Evolutionary conservation across 1,140 invertebrate species (phyloP).

Genomic region (Drosophila elegans): DNA sequence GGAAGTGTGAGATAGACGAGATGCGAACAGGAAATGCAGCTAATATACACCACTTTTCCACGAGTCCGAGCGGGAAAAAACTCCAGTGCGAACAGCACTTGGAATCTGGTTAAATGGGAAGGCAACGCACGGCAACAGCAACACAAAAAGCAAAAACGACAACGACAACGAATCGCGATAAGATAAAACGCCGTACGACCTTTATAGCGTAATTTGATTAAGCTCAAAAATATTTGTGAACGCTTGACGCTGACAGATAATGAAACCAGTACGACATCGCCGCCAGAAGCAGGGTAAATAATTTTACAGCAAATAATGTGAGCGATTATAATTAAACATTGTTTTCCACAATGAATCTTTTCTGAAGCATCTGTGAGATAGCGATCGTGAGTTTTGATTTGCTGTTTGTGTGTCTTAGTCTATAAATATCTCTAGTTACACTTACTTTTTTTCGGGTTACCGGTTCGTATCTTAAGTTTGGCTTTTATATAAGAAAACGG

Average conservation of each 20-base stretch:
- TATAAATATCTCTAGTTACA: neutral
- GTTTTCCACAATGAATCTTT: conserved; percentile 20
- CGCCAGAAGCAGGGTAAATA: conserved; percentile 35
- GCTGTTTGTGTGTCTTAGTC: neutral
- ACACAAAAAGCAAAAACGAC: conserved; percentile 12
- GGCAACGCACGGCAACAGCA: conserved; percentile 23
- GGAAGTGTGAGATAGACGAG: conserved; percentile 65
- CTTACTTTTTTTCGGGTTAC: too few species aligned
- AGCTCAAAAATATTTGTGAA: conserved; percentile 77
- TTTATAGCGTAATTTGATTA: conserved; percentile 84
- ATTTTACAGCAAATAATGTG: conserved; percentile 48
- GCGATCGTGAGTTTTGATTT: conserved; percentile 16
- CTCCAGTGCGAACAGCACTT: conserved; percentile 51
- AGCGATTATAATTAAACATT: conserved; percentile 51
- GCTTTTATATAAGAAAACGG: neutral
- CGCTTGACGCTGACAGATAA: conserved; percentile 41
- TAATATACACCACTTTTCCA: conserved; percentile 71
- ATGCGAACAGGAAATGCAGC: conserved; percentile 72
- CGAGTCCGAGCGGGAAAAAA: conserved; percentile 31
- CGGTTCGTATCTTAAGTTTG: neutral
- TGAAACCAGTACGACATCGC: conserved; percentile 9
- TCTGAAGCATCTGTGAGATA: conserved; percentile 7
- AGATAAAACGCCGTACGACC: conserved; percentile 75
- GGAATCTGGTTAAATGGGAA: conserved; percentile 33
- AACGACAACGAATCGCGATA: conserved; percentile 39